These are phyloP conservation scores for Hybognathus amarus DNA, from an alignment of 2,797 vertebrate genomes.

Conservation along the genomic window DNA sequence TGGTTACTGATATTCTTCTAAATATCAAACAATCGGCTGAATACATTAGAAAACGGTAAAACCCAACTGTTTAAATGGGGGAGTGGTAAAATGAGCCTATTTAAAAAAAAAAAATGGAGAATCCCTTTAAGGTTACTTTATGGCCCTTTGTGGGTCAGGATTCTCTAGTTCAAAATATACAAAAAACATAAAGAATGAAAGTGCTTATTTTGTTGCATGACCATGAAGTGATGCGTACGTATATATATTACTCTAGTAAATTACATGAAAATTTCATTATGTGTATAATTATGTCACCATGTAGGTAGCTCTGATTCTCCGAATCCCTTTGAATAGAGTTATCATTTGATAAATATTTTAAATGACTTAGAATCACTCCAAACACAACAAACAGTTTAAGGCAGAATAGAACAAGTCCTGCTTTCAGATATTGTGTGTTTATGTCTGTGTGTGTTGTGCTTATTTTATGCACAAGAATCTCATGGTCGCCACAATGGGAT, in stretches of 20 bases:
- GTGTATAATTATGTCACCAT: background rate
- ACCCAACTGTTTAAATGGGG: no score
- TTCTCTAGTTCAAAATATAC: background rate
- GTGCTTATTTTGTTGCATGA: background rate
- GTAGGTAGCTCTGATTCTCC: background rate
- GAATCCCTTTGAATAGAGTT: slow-evolving; percentile 57
- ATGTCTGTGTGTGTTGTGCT: background rate
- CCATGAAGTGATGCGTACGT: background rate
- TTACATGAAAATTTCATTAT: background rate
- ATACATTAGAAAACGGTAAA: no score
- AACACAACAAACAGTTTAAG: slow-evolving; percentile 56
- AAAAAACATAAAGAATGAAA: background rate
- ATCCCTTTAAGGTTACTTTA: background rate
- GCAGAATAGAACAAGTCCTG: slow-evolving; percentile 23
- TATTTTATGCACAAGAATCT: slow-evolving; percentile 41
- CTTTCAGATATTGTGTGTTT: slow-evolving; percentile 33
- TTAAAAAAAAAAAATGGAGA: no score
- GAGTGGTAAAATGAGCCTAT: no score
- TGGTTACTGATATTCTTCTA: no score
- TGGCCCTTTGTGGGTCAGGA: no score
- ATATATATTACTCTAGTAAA: background rate
- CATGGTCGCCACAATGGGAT: background rate
- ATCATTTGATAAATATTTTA: slow-evolving; percentile 59
- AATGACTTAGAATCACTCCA: slow-evolving; percentile 54
- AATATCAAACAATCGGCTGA: no score